phyloP scores from a whole-genome alignment of 2,888 invertebrate species.

The Geophilus truncorum region DNA sequence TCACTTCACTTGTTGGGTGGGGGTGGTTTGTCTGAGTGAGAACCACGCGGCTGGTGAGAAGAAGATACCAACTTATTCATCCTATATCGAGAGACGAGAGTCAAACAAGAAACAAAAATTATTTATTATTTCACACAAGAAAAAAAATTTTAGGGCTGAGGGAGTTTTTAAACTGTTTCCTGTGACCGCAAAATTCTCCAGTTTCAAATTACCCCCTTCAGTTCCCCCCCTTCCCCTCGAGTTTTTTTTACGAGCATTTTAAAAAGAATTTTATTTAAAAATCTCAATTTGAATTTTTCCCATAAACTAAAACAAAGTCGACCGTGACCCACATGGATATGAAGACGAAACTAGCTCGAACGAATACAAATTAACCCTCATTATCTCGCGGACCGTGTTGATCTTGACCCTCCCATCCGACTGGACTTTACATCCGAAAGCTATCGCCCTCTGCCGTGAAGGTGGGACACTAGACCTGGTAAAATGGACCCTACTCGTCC shows the following conservation, averaged over 20 bases:
- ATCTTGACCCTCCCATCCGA: background rate
- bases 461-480: background rate
- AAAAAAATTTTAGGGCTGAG: background rate
- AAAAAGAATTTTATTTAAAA: too few relatives aligned
- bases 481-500: background rate
- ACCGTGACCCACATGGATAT: too few relatives aligned
- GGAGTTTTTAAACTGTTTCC: background rate
- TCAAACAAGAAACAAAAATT: background rate
- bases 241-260: background rate
- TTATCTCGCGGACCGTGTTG: background rate
- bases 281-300: too few relatives aligned
- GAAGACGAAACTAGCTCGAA: background rate
- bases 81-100: background rate
- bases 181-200: background rate
- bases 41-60: background rate
- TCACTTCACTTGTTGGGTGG: background rate
- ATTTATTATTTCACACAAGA: too few relatives aligned
- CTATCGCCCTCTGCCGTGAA: conserved; percentile 28
- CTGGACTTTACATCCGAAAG: background rate
- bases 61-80: background rate
- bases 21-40: background rate
- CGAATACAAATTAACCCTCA: background rate
- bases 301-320: too few relatives aligned
- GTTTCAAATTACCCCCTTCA: background rate
- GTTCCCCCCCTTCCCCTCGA: background rate